phyloP scores from a whole-genome alignment of 1,140 invertebrate genomes.

The Eueides isabella region DNA sequence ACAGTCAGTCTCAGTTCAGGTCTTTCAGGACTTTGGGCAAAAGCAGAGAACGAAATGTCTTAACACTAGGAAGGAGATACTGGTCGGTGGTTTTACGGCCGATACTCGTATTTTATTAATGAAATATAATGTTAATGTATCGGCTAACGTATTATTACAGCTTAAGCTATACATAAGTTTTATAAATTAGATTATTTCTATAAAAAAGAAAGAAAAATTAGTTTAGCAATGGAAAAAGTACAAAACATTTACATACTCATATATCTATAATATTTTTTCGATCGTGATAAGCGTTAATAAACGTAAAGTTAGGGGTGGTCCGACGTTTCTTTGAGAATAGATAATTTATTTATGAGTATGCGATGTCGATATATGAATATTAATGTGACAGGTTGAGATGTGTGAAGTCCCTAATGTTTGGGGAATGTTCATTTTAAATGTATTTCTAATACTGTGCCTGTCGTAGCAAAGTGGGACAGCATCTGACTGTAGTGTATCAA shows the following conservation, averaged over 20 bases:
- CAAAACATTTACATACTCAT: neutral
- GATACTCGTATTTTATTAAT: no score
- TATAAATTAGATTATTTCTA: no score
- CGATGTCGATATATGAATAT: constrained; percentile 71
- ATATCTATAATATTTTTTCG: neutral
- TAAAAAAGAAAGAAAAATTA: no score
- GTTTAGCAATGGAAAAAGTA: neutral
- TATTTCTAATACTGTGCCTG: neutral
- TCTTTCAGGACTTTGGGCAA: no score
- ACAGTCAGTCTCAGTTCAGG: no score
- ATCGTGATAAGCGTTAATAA: constrained; percentile 50
- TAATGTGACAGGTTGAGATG: constrained; percentile 49
- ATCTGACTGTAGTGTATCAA: neutral
- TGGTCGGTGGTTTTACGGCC: no score
- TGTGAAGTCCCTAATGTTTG: constrained; percentile 24
- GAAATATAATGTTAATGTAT: no score
- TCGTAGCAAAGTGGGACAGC: neutral
- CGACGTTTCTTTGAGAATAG: constrained; percentile 56
- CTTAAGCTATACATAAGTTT: no score
- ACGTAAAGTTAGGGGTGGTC: constrained; percentile 59
- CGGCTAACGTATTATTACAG: no score
- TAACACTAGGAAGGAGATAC: no score
- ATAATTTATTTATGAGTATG: constrained; percentile 71
- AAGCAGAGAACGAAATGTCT: no score
- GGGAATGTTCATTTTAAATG: neutral